Conservation (phyloP, 2,888 invertebrate genomes). For the Tinea semifulvella region DNA sequence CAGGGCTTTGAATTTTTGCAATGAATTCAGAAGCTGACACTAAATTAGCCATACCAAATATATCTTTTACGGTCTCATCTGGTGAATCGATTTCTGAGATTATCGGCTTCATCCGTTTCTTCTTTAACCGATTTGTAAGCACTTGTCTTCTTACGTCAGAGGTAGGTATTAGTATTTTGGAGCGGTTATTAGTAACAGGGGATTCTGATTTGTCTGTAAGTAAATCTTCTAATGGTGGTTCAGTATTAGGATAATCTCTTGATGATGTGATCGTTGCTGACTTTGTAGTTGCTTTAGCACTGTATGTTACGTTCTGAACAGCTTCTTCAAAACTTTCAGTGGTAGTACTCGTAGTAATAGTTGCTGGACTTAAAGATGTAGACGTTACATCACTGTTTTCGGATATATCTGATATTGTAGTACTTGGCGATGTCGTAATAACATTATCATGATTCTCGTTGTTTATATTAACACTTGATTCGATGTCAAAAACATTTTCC, state of each 20-base stretch:
- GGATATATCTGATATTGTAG: slow-evolving; percentile 20
- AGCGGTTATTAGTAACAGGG: slow-evolving; percentile 9
- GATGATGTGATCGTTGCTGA: slow-evolving; percentile 26
- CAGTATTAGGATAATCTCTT: slow-evolving; percentile 22
- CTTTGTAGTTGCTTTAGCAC: slow-evolving; percentile 23
- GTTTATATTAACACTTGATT: not conserved
- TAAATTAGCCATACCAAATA: slow-evolving; percentile 42
- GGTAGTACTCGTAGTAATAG: slow-evolving; percentile 22
- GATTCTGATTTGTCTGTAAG: slow-evolving; percentile 14
- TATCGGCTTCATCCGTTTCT: slow-evolving; percentile 45
- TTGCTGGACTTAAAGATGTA: not conserved
- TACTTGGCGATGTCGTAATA: not conserved
- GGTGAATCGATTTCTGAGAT: slow-evolving; percentile 44
- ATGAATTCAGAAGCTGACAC: slow-evolving; percentile 54
- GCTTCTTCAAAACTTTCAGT: slow-evolving; percentile 16
- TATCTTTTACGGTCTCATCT: slow-evolving; percentile 38
- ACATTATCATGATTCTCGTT: slow-evolving; percentile 4
- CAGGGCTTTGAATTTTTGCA: slow-evolving; percentile 36
- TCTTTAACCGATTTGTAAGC: slow-evolving; percentile 42
- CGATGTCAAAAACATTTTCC: slow-evolving; percentile 33
- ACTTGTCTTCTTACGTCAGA: slow-evolving; percentile 40
- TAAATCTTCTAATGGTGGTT: slow-evolving; percentile 3
- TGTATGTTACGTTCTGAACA: slow-evolving; percentile 6
- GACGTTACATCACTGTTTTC: slow-evolving; percentile 21
- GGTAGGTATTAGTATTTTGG: slow-evolving; percentile 25